Percentiles rank a stretch among this genome's conserved stretches.
Evolutionary conservation across 2,797 vertebrate species (phyloP).

Genomic region (Morelia viridis): DNA sequence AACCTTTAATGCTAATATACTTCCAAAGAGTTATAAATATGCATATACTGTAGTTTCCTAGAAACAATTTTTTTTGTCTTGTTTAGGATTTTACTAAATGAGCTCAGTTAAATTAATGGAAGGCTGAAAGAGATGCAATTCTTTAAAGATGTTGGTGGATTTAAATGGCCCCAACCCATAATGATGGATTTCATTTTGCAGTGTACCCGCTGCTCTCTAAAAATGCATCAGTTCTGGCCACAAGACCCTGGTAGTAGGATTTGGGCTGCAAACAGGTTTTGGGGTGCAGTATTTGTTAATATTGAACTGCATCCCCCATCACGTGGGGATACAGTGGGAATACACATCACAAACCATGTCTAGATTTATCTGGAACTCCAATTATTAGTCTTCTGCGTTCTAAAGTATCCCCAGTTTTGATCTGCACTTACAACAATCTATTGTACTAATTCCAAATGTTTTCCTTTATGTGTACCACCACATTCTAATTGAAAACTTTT

Average conservation of each 20-base stretch:
- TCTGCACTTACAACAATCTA: not conserved
- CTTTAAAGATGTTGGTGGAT: not conserved
- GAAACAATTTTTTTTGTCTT: not conserved
- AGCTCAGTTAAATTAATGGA: not conserved
- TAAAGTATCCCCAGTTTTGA: not conserved
- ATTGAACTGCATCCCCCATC: too few relatives aligned
- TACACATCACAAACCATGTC: not conserved
- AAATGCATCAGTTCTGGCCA: not conserved
- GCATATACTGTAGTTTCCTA: not conserved
- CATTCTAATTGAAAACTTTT: not conserved
- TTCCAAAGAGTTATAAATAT: not conserved
- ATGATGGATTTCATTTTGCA: not conserved
- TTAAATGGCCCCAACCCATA: not conserved
- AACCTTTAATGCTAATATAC: not conserved
- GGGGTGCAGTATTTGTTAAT: not conserved
- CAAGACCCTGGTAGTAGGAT: not conserved
- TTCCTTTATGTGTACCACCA: not conserved
- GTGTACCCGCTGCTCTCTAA: not conserved
- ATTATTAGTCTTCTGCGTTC: not conserved
- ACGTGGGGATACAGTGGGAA: not conserved
- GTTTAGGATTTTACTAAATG: not conserved
- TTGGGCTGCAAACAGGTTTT: not conserved
- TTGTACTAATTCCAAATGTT: not conserved
- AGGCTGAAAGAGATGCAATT: not conserved
- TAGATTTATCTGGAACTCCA: not conserved